Conservation (phyloP, 2,888 invertebrate species). For the Prenolepis imparis region DNA sequence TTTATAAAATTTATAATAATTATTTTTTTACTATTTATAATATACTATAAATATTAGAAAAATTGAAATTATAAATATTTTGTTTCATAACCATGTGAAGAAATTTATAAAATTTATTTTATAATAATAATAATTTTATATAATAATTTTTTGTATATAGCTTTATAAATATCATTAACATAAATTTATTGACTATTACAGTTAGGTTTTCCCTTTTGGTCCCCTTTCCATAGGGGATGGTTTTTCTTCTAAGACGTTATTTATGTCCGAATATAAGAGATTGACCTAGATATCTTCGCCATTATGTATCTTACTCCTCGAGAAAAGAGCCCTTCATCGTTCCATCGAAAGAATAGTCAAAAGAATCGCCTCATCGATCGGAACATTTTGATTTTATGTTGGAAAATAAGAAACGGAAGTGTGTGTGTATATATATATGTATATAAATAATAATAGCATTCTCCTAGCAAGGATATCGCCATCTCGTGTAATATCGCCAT, state of each 20-base stretch:
- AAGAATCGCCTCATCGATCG: slow-evolving; percentile 11
- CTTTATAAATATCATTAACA: background rate
- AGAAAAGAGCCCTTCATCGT: slow-evolving; percentile 24
- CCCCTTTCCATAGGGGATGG: background rate
- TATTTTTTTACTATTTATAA: background rate
- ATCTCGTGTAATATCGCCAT: slow-evolving; percentile 1
- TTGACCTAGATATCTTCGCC: slow-evolving; percentile 35
- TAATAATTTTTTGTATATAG: background rate
- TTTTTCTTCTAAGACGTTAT: slow-evolving; percentile 5
- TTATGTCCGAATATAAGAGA: slow-evolving; percentile 24
- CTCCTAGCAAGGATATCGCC: background rate
- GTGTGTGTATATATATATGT: no score
- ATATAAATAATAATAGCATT: background rate
- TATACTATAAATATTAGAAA: background rate
- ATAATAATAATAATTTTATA: background rate
- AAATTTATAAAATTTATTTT: slow-evolving; percentile 4
- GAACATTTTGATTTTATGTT: slow-evolving; percentile 41
- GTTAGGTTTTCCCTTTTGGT: background rate
- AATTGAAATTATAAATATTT: background rate
- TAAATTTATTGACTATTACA: background rate
- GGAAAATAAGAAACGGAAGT: slow-evolving; percentile 34
- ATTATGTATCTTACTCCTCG: slow-evolving; percentile 26
- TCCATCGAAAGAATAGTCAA: slow-evolving; percentile 17
- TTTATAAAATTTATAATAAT: background rate
- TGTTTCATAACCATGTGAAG: background rate